These are phyloP conservation scores for Musca domestica DNA, from an alignment of 1,140 invertebrate genomes.

Conservation along the genomic window DNA sequence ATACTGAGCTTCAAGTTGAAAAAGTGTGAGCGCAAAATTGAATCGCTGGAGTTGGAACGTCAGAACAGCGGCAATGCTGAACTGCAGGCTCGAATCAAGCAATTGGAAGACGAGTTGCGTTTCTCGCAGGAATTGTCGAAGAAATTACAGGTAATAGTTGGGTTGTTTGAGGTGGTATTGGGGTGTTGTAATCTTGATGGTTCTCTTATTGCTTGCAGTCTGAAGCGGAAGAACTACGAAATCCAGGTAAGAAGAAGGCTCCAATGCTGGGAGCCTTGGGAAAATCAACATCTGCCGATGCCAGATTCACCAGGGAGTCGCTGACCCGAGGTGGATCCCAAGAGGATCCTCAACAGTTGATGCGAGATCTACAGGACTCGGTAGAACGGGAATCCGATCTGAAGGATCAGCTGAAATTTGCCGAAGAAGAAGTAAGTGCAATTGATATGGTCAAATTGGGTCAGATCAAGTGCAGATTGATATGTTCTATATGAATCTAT, in stretches of 20 bases:
- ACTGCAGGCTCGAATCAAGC: slow-evolving; percentile 65
- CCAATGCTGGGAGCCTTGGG: slow-evolving; percentile 59
- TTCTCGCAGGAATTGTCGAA: slow-evolving; percentile 73
- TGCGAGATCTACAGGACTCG: slow-evolving; percentile 84
- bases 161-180: too few species aligned
- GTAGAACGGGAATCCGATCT: slow-evolving; percentile 90
- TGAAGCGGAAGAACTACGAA: slow-evolving; percentile 59
- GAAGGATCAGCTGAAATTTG: slow-evolving; percentile 83
- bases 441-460: not conserved
- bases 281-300: slow-evolving; percentile 61
- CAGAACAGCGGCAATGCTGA: slow-evolving; percentile 61
- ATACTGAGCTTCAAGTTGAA: slow-evolving; percentile 97
- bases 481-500: too few species aligned
- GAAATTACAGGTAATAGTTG: slow-evolving; percentile 56
- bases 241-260: slow-evolving; percentile 62
- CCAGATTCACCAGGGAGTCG: slow-evolving; percentile 66
- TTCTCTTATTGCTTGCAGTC: slow-evolving; percentile 35
- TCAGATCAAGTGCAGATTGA: too few species aligned
- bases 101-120: slow-evolving; percentile 81
- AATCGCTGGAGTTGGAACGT: slow-evolving; percentile 86
- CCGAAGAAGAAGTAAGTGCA: slow-evolving; percentile 78
- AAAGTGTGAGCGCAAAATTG: slow-evolving; percentile 89
- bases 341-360: slow-evolving; percentile 74
- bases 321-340: slow-evolving; percentile 71
- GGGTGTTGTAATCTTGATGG: too few species aligned